Conservation (phyloP, 2,113 vertebrate genomes). For the Merops nubicus region DNA sequence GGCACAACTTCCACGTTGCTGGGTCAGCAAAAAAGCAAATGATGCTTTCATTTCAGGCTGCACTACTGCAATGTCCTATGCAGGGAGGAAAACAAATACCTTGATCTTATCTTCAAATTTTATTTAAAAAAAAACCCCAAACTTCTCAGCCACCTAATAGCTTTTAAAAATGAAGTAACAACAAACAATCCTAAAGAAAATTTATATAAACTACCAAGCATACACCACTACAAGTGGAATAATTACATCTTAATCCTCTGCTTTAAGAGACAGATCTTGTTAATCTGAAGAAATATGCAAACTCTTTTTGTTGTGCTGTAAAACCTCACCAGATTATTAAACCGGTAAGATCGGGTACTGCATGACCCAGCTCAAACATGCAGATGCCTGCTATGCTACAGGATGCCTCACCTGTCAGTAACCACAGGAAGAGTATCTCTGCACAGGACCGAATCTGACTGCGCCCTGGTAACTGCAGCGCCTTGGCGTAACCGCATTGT, state of each 20-base stretch:
- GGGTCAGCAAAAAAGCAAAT: not conserved
- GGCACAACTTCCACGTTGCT: not conserved
- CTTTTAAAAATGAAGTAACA: not conserved
- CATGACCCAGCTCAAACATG: not conserved
- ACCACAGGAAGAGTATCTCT: conserved; percentile 5
- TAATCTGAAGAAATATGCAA: not conserved
- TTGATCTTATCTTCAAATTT: not conserved
- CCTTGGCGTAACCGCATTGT: not conserved
- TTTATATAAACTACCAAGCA: not conserved
- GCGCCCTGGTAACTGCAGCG: not conserved
- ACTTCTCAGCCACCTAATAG: not conserved
- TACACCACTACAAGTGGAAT: not conserved
- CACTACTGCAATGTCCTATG: not conserved
- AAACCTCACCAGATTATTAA: not conserved
- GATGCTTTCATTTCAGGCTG: not conserved
- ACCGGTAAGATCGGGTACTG: not conserved
- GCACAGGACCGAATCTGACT: not conserved
- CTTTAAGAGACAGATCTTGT: not conserved
- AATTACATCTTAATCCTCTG: not conserved
- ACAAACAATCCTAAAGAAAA: not conserved
- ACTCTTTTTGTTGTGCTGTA: not conserved
- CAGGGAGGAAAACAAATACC: not conserved
- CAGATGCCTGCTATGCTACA: not conserved
- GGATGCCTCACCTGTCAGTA: not conserved
- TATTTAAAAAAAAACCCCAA: not conserved